Evolutionary conservation across 2,113 vertebrate genomes (phyloP).

Genomic region (Syrmaticus mikado): DNA sequence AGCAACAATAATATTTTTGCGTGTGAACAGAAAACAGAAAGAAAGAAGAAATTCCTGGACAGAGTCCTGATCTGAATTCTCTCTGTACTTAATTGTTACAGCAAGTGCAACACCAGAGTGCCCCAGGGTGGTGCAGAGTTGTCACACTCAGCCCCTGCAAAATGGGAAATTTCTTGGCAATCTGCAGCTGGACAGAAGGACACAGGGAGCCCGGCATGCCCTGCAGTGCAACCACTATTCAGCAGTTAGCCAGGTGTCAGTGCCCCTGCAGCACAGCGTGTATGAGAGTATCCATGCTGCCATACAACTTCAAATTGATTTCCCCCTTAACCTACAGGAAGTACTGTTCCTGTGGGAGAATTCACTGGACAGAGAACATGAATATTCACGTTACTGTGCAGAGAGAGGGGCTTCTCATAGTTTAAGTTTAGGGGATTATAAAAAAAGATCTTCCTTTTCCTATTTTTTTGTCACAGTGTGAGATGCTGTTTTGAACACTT

Average conservation of each 20-base stretch:
- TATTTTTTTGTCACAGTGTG: background rate
- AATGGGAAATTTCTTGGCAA: background rate
- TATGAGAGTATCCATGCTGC: background rate
- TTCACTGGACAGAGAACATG: background rate
- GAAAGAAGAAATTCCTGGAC: background rate
- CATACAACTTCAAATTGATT: background rate
- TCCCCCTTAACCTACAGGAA: background rate
- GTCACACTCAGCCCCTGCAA: background rate
- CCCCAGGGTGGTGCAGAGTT: background rate
- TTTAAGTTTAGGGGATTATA: background rate
- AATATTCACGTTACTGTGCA: background rate
- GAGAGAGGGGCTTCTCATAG: background rate
- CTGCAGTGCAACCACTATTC: background rate
- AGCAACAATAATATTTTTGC: background rate
- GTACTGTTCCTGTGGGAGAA: background rate
- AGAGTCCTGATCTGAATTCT: background rate
- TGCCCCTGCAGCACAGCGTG: background rate
- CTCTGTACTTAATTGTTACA: background rate
- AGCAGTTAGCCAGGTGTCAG: background rate
- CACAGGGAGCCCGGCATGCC: fast-evolving
- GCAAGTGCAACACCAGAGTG: background rate
- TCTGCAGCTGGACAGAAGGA: background rate
- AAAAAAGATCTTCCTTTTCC: background rate
- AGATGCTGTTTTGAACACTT: background rate
- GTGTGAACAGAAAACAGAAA: background rate